phyloP scores from a whole-genome alignment of 2,113 vertebrate species.

The Nyctereutes procyonoides region DNA sequence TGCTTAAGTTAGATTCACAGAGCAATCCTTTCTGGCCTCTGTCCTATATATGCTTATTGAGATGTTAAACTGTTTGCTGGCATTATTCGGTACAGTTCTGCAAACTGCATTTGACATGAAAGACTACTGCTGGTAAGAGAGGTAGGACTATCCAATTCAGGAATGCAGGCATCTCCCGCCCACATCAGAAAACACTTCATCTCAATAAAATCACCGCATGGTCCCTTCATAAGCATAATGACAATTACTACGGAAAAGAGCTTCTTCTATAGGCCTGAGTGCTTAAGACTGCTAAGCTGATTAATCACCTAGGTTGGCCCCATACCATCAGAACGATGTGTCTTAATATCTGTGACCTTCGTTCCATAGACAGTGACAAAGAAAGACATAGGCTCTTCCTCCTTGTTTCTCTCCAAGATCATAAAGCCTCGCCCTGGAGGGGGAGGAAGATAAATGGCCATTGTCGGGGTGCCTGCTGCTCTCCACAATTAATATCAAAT shows the following conservation, averaged over 20 bases:
- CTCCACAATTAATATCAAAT: conserved; percentile 11
- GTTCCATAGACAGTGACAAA: background rate
- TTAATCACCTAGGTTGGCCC: background rate
- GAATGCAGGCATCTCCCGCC: background rate
- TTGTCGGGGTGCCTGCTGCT: background rate
- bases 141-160: background rate
- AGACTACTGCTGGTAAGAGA: background rate
- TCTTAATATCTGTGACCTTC: background rate
- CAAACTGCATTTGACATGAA: background rate
- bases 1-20: background rate
- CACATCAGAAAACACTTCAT: background rate
- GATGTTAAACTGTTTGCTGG: background rate
- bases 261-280: background rate
- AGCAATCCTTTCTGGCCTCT: background rate
- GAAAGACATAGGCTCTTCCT: background rate
- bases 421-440: background rate
- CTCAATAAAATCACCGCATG: background rate
- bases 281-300: background rate
- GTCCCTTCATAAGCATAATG: background rate
- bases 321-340: background rate
- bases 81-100: background rate
- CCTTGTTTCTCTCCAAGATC: background rate
- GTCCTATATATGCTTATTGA: background rate
- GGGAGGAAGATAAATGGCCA: background rate
- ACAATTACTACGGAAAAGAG: background rate